These are phyloP conservation scores for Megalops cyprinoides DNA, from an alignment of 2,797 vertebrate genomes.

Conservation along the genomic window DNA sequence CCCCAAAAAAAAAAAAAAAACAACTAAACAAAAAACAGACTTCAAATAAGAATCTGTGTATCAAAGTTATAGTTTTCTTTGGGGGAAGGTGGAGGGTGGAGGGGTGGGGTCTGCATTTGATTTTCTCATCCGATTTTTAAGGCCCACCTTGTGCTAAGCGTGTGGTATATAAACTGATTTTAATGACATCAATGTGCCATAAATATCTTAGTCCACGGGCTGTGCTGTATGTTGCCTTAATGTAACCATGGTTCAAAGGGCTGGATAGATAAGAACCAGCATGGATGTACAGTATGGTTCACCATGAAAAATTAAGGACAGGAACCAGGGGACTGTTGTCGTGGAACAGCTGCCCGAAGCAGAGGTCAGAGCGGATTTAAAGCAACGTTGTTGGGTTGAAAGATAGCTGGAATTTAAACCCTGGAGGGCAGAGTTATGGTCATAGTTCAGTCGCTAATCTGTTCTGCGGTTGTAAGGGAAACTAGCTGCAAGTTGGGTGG, in stretches of 20 bases:
- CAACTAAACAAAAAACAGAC: not conserved
- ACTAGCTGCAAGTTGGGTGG: conserved; percentile 41
- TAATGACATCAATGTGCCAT: not conserved
- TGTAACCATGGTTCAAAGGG: not conserved
- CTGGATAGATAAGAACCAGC: conserved; percentile 4
- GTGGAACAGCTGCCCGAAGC: conserved; percentile 48
- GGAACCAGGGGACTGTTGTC: conserved; percentile 53
- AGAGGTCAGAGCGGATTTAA: conserved; percentile 38
- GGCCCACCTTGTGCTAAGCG: not conserved
- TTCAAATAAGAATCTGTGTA: too few relatives aligned
- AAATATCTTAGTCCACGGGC: not conserved
- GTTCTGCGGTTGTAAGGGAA: conserved; percentile 41
- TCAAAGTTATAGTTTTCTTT: too few relatives aligned
- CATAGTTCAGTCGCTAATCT: conserved; percentile 52
- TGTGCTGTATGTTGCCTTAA: not conserved
- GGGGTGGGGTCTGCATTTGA: not conserved
- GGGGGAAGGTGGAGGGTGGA: not conserved
- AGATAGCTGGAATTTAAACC: conserved; percentile 33
- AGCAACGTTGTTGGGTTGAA: conserved; percentile 20
- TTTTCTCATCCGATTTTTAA: not conserved
- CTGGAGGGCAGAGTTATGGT: conserved; percentile 36
- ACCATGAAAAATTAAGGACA: conserved; percentile 53
- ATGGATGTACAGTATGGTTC: conserved; percentile 44
- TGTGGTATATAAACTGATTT: not conserved
- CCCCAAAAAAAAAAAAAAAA: not conserved